Percentiles rank a stretch among this genome's conserved stretches.
Evolutionary conservation across 2,797 vertebrate genomes (phyloP).

Genomic region (Enteromius radiatus): DNA sequence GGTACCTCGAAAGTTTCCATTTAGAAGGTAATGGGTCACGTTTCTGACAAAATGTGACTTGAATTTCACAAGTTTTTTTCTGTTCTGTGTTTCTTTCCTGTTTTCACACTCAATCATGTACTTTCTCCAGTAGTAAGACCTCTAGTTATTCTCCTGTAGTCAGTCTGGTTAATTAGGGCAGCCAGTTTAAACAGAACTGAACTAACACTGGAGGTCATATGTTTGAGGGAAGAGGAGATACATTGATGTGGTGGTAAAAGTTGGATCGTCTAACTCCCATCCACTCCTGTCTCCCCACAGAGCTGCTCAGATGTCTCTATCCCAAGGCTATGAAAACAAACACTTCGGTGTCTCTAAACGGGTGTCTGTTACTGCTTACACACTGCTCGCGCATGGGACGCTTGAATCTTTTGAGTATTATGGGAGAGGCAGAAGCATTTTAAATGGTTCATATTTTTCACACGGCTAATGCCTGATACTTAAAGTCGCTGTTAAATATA

Average conservation of each 20-base stretch:
- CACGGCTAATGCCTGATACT: not conserved
- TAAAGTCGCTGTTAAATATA: slow-evolving; percentile 15
- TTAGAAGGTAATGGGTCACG: slow-evolving; percentile 36
- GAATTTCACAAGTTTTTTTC: not conserved
- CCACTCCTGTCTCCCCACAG: slow-evolving; percentile 39
- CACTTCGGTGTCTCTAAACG: slow-evolving; percentile 65
- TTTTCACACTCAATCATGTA: slow-evolving; percentile 19
- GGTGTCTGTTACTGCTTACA: slow-evolving; percentile 61
- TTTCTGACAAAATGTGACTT: slow-evolving; percentile 10
- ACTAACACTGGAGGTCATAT: slow-evolving; percentile 28
- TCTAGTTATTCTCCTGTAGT: slow-evolving; percentile 6
- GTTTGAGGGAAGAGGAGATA: slow-evolving; percentile 17
- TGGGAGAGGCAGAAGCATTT: slow-evolving; percentile 1
- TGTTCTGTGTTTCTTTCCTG: not conserved
- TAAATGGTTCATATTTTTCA: slow-evolving; percentile 11
- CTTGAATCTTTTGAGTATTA: slow-evolving; percentile 52
- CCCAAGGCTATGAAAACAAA: slow-evolving; percentile 68
- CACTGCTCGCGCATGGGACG: slow-evolving; percentile 60
- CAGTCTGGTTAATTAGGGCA: slow-evolving; percentile 26
- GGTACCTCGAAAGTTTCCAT: slow-evolving; percentile 37
- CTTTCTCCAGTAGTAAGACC: not conserved
- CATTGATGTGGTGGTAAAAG: slow-evolving; percentile 43
- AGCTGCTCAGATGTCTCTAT: slow-evolving; percentile 54
- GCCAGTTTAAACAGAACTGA: slow-evolving; percentile 33
- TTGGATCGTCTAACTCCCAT: slow-evolving; percentile 22